These are phyloP conservation scores for Dromaius novaehollandiae DNA, from an alignment of 2,113 vertebrate genomes.

Conservation along the genomic window DNA sequence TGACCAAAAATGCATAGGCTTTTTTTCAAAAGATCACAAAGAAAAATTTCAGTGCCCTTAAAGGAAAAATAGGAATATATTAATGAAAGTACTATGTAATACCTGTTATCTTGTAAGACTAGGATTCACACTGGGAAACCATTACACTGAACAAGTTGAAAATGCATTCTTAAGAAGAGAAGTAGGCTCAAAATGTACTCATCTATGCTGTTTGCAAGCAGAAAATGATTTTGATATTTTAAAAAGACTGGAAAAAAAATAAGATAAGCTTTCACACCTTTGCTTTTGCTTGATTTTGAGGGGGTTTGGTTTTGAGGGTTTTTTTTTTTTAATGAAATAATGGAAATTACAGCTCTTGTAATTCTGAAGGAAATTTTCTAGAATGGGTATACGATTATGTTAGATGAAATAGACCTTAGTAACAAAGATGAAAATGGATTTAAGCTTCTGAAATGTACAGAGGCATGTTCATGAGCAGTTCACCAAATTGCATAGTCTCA, in stretches of 20 bases:
- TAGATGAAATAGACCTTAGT: neutral
- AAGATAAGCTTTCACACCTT: fast-evolving
- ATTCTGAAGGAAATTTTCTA: neutral
- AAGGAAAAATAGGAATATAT: neutral
- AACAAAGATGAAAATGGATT: neutral
- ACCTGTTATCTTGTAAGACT: neutral
- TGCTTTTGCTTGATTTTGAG: neutral
- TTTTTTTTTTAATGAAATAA: neutral
- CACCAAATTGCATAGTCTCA: neutral
- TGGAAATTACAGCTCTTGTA: neutral
- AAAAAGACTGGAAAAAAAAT: neutral
- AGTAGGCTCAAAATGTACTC: neutral
- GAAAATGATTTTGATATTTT: neutral
- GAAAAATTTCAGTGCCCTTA: neutral
- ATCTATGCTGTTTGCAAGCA: neutral
- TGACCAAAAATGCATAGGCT: neutral
- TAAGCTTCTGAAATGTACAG: neutral
- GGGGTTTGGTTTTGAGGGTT: too few relatives aligned
- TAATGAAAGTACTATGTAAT: neutral
- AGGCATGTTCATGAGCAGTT: neutral
- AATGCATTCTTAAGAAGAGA: neutral
- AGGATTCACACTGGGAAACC: neutral
- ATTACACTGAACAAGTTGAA: neutral
- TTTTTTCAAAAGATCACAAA: neutral
- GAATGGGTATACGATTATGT: neutral